A percentile compares a stretch with the other conserved stretches of the same genome.
phyloP scores from a whole-genome alignment of 2,888 invertebrate species.

The Trissolcus brochymenae region DNA sequence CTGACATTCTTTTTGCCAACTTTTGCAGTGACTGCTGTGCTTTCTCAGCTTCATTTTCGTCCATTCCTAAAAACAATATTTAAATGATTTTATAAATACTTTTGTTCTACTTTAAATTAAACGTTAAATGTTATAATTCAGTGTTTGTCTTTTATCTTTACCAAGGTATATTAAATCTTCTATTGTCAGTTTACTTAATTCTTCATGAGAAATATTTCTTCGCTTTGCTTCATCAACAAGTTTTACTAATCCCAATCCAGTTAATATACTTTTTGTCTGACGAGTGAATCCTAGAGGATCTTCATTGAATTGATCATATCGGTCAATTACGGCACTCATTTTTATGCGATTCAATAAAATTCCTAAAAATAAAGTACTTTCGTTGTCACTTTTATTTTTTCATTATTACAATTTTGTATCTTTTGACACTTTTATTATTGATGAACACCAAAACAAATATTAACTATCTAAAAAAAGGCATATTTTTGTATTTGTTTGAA shows the following conservation, averaged over 20 bases:
- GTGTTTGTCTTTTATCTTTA: not conserved
- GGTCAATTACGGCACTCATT: slow-evolving; percentile 4
- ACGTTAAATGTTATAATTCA: too few species aligned
- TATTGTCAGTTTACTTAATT: slow-evolving; percentile 37
- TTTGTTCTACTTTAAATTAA: not conserved
- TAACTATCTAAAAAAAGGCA: too few species aligned
- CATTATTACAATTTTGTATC: too few species aligned
- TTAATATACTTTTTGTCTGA: slow-evolving; percentile 38
- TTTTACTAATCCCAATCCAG: slow-evolving; percentile 37
- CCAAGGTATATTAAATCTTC: slow-evolving; percentile 49
- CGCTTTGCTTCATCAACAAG: slow-evolving; percentile 24
- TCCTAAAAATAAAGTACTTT: not conserved
- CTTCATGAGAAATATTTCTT: slow-evolving; percentile 50
- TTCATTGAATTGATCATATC: slow-evolving; percentile 6
- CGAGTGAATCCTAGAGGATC: slow-evolving; percentile 52
- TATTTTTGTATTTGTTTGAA: too few species aligned
- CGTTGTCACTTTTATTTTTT: not conserved
- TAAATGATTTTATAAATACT: not conserved
- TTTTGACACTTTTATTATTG: too few species aligned
- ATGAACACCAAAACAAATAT: too few species aligned
- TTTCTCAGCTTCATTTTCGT: slow-evolving; percentile 2
- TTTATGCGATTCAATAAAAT: not conserved
- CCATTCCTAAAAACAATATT: slow-evolving; percentile 20
- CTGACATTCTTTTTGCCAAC: slow-evolving; percentile 12
- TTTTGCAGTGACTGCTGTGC: slow-evolving; percentile 11